Percentiles rank a stretch among this genome's conserved stretches.
Conservation (phyloP, 2,113 vertebrate species). For the Danionella cerebrum region DNA sequence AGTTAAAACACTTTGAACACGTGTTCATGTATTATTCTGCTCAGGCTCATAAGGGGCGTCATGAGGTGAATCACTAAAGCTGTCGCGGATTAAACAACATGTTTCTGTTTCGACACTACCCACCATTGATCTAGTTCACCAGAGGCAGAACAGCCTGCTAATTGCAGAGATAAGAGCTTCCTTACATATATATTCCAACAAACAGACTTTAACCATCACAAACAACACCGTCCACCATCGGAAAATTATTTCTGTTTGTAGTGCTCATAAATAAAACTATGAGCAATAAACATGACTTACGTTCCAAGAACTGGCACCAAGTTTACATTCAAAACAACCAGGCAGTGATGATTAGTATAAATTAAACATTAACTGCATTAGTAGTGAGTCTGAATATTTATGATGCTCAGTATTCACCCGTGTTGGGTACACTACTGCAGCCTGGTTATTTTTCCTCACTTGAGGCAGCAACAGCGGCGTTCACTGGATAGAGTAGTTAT, state of each 20-base stretch:
- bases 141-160: neutral
- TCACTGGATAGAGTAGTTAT: too few relatives aligned
- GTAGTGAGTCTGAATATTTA: neutral
- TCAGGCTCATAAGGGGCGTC: neutral
- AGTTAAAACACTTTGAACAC: neutral
- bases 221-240: neutral
- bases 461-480: too few relatives aligned
- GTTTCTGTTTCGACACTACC: neutral
- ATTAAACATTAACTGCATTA: neutral
- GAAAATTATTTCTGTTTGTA: neutral
- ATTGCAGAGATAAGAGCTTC: neutral
- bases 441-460: too few relatives aligned
- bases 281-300: neutral
- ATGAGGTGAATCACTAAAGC: neutral
- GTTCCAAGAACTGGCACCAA: neutral
- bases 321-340: neutral
- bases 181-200: neutral
- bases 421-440: too few relatives aligned
- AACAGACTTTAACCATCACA: neutral
- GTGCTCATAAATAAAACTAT: neutral
- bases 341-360: neutral
- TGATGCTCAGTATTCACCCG: too few relatives aligned
- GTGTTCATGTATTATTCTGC: neutral
- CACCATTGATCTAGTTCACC: neutral
- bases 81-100: conserved; percentile 7